Evolutionary conservation across 2,113 vertebrate species (phyloP).

Genomic region (Aspiorhynchus laticeps): DNA sequence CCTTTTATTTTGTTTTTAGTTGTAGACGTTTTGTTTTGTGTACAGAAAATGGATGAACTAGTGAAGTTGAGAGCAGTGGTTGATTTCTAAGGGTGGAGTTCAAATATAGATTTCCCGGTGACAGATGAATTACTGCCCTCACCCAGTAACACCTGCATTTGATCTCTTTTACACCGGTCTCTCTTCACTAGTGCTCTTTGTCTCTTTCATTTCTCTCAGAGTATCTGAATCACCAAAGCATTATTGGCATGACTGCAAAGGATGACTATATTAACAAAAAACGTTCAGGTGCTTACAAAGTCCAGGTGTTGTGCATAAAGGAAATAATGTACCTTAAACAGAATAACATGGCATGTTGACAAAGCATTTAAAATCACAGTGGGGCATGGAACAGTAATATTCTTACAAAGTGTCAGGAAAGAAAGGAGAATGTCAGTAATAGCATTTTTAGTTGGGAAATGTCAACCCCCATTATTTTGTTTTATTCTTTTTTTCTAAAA

Average conservation of each 20-base stretch:
- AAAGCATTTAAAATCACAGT: constrained; percentile 11
- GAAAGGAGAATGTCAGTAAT: neutral
- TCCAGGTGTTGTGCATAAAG: constrained; percentile 26
- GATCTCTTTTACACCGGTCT: neutral
- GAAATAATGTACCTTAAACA: neutral
- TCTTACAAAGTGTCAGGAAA: neutral
- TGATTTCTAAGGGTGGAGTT: neutral
- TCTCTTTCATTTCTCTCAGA: constrained; percentile 3
- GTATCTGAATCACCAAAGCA: neutral
- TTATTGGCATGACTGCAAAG: constrained; percentile 2
- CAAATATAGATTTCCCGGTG: neutral
- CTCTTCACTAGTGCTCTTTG: neutral
- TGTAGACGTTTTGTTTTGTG: neutral
- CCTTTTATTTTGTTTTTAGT: neutral
- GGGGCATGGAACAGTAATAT: neutral
- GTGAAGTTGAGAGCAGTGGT: neutral
- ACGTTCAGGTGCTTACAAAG: neutral
- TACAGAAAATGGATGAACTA: neutral
- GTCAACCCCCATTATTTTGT: neutral
- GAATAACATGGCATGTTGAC: neutral
- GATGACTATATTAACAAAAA: neutral
- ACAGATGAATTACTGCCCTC: neutral
- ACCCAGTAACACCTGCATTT: constrained; percentile 8
- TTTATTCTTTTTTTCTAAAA: neutral
- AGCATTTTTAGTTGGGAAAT: neutral